Evolutionary conservation across 2,113 vertebrate genomes (phyloP).

Genomic region (Dendropsophus ebraccatus): DNA sequence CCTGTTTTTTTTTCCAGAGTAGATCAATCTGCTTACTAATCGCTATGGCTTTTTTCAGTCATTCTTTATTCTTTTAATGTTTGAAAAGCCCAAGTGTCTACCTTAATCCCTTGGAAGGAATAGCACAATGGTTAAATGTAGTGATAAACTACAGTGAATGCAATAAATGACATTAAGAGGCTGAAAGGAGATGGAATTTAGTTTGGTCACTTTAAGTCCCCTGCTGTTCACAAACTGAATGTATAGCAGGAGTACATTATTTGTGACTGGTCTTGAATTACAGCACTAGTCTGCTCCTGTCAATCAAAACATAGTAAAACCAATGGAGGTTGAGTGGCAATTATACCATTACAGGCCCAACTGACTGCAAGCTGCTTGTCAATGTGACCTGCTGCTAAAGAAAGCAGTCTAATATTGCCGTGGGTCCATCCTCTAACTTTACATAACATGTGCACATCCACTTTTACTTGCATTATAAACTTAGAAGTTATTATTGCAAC

Average conservation of each 20-base stretch:
- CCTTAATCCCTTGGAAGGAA: background rate
- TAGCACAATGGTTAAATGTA: constrained; percentile 4
- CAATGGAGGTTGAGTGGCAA: background rate
- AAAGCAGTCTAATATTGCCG: too few species aligned
- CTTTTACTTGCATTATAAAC: too few species aligned
- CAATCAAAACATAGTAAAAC: constrained; percentile 1
- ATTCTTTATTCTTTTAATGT: background rate
- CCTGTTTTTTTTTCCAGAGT: background rate
- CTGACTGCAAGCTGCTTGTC: background rate
- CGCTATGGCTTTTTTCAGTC: background rate
- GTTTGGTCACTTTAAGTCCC: constrained; percentile 17
- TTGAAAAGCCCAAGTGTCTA: constrained; percentile 15
- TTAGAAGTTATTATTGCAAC: too few species aligned
- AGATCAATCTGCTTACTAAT: background rate
- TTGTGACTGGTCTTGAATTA: constrained; percentile 13
- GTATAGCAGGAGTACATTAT: constrained; percentile 18
- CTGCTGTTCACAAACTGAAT: constrained; percentile 12
- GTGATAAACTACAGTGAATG: constrained; percentile 6
- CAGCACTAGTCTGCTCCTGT: constrained; percentile 1
- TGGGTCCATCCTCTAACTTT: too few species aligned
- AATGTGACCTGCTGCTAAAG: background rate
- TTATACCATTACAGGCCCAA: background rate
- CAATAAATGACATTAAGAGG: constrained; percentile 11
- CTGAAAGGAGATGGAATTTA: constrained; percentile 8
- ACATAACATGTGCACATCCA: too few species aligned